Base-by-base conservation (phyloP, 2,113 vertebrate genomes). In the Scomber scombrus region DNA sequence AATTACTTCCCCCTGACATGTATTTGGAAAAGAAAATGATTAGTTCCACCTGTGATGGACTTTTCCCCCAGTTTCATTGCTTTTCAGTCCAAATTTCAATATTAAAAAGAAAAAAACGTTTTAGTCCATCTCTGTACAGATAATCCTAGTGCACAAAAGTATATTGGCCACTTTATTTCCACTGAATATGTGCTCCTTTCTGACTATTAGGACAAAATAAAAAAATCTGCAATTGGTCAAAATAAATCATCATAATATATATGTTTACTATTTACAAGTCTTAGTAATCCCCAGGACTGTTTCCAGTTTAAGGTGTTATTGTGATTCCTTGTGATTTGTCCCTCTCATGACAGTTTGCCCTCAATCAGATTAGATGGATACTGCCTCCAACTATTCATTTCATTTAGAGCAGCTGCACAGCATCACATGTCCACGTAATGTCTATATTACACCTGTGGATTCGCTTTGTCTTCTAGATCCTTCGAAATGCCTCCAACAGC, bases 371-470 rank as follows among this genome's bases (percentile, higher is more conserved):
- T 58, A 82, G 74, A 80, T 57, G 23, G 66, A 75, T 63, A 58
- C 57, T 29, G 78, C 68, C 63, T 71, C 47, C 68, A 82, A 80
- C 65, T 82, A 56, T 66, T 78, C 49, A 50, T 85, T 74, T 82
- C 40, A 73, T 19, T 64, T 68, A 43, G 21, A 71, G 82, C 51
- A 74, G 64, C 65, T 65, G 47, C 75, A 67, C 19, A 61, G 51
- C 68, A 54, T 62, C 74, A 79, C 70, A 79, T 40, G 7, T 69
- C 51, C 46, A 11, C 50, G 56, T 81, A 76, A 67, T 79, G 79
- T 75, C 70, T 69, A 76, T 72, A 64, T 52, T 49, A 31, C 85
- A 86, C 85, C 76, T 85, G 81, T 73, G 74, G 84, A 80, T 72
- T 63, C n/a, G 10, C 57, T 72, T 16, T 10, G 13, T 63, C 71